These are phyloP conservation scores for Pseudococcus longispinus DNA, from an alignment of 2,888 invertebrate species.

Conservation along the genomic window DNA sequence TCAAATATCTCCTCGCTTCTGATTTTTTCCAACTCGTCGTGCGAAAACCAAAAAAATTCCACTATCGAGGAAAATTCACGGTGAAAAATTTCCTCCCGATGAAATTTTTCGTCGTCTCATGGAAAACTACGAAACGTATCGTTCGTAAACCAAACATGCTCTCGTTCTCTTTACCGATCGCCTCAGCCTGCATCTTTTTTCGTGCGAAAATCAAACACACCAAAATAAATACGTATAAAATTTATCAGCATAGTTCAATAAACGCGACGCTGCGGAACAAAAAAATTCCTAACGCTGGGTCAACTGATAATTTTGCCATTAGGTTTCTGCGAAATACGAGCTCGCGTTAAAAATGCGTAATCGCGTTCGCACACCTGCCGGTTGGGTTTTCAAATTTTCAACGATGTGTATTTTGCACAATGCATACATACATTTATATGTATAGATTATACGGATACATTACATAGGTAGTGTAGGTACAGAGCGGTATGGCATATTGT, in stretches of 20 bases:
- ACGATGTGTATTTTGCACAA: neutral
- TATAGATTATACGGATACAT: neutral
- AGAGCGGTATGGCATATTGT: neutral
- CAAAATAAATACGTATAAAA: neutral
- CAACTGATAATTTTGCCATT: neutral
- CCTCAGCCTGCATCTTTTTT: neutral
- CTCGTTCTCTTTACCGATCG: neutral
- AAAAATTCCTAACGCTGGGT: neutral
- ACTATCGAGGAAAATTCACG: too few species aligned
- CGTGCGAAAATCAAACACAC: neutral
- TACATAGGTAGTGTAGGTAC: too few species aligned
- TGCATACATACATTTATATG: neutral
- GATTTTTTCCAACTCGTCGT: too few species aligned
- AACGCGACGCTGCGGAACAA: neutral
- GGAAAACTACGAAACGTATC: neutral
- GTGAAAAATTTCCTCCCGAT: too few species aligned
- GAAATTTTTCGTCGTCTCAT: too few species aligned
- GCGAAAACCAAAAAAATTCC: too few species aligned
- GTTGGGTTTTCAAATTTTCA: neutral
- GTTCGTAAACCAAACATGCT: neutral
- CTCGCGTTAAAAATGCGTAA: neutral
- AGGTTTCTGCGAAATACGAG: neutral
- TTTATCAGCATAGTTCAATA: neutral
- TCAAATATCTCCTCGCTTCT: too few species aligned
- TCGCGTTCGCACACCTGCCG: conserved; percentile 5